phyloP scores from a whole-genome alignment of 2,888 invertebrate genomes.

The Pristionchus entomophagus region DNA sequence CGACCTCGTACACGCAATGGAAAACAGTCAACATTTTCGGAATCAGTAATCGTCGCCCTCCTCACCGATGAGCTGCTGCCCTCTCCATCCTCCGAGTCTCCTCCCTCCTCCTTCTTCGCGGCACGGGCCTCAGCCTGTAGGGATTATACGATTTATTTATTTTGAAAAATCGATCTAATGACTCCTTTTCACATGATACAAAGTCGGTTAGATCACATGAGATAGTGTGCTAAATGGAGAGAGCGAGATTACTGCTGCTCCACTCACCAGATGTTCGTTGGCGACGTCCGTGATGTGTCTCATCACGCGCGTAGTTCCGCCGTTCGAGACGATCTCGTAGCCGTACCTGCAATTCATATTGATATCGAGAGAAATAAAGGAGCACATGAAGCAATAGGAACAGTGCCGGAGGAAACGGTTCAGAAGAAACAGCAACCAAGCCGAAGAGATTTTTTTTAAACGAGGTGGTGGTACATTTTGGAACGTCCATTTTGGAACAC shows the following conservation, averaged over 20 bases:
- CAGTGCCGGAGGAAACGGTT: neutral
- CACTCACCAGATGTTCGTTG: slow-evolving; percentile 25
- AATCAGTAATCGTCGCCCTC: too few species aligned
- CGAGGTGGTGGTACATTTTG: too few species aligned
- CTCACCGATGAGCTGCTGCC: slow-evolving; percentile 33
- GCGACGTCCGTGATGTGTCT: slow-evolving; percentile 34
- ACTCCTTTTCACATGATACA: too few species aligned
- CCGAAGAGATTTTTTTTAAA: too few species aligned
- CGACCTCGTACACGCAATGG: too few species aligned
- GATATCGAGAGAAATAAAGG: neutral
- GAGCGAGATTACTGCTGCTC: too few species aligned
- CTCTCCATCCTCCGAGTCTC: slow-evolving; percentile 33
- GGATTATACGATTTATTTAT: neutral
- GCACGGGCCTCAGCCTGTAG: slow-evolving; percentile 28
- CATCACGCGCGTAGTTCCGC: neutral
- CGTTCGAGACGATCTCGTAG: slow-evolving; percentile 43
- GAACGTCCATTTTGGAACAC: too few species aligned
- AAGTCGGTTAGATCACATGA: too few species aligned
- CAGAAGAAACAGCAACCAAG: too few species aligned
- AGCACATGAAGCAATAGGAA: neutral
- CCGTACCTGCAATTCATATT: slow-evolving; percentile 32
- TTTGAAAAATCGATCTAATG: neutral
- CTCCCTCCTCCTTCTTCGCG: slow-evolving; percentile 18
- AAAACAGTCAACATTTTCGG: too few species aligned
- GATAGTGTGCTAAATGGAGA: neutral